Evolutionary conservation across 2,113 vertebrate genomes (phyloP).

Genomic region (Etheostoma spectabile): DNA sequence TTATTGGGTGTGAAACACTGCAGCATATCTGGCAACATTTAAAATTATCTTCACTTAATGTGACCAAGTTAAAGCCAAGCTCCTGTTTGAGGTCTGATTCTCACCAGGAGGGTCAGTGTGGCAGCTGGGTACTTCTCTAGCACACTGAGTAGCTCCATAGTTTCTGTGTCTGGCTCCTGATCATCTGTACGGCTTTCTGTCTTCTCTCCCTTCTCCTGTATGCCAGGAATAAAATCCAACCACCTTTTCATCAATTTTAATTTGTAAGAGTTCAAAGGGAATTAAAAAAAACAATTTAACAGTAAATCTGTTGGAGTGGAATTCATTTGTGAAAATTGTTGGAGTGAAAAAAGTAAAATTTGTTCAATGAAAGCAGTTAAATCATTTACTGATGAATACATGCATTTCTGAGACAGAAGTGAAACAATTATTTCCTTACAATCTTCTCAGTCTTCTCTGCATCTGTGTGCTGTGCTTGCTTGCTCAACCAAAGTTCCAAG

Average conservation of each 20-base stretch:
- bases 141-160: constrained; percentile 81
- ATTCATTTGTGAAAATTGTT: not conserved
- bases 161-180: constrained; percentile 60
- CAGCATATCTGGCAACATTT: not conserved
- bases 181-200: constrained; percentile 7
- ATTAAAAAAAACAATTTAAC: not conserved
- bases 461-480: constrained; percentile 57
- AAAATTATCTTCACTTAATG: not conserved
- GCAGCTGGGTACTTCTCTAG: constrained; percentile 85
- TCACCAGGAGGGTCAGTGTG: constrained; percentile 89
- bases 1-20: not conserved
- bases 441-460: not conserved
- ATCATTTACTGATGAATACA: not conserved
- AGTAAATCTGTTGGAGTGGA: not conserved
- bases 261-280: constrained; percentile 12
- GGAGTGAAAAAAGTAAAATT: not conserved
- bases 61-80: not conserved
- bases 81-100: constrained; percentile 46
- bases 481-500: constrained; percentile 90
- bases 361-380: not conserved
- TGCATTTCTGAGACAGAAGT: not conserved
- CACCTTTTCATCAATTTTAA: constrained; percentile 5
- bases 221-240: not conserved
- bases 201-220: constrained; percentile 15
- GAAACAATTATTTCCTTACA: constrained; percentile 20